Base-by-base conservation (phyloP, 2,797 vertebrate genomes). In the Spinus pinus region DNA sequence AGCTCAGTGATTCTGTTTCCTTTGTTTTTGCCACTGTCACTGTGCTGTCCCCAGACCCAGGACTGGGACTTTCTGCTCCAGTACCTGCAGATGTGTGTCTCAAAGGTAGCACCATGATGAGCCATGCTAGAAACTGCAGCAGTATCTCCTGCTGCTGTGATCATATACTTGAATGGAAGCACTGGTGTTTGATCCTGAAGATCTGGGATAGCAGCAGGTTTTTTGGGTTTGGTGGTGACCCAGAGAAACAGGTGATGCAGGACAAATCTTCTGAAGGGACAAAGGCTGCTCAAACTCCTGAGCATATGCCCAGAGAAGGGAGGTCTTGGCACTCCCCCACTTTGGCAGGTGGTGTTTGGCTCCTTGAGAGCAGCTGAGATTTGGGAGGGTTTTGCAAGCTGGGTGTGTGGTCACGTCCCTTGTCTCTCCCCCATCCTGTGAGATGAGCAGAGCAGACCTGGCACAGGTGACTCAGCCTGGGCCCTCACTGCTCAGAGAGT, bases 201-300 rank as follows among this genome's bases (percentile, higher is more conserved):
- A 39, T 50, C 64, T 22, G 13, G 70, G 31, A 35, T 31, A 41
- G 66, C 37, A 53, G 47, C 54, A 84, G 25, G 31, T 18, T 54
- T 61, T 49, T 6, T 5, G 41, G 81, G 53, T 37, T n/a, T 70
- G 49, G 18, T 72, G 60, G 69, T 64, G 72, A 86, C 41, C 51
- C 81, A 91, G 30, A 31, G 37, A 83, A 85, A 35, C 27, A 39
- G 46, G 81, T 60, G 67, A 44, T 42, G n/a, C 18, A 37, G 54
- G 22, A 27, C 51, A 57, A 71, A 62, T 56, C 50, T 92, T 57
- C 49, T 54, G 77, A 93, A 88, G 78, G 44, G 25, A 69, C n/a
- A 49, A 57, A 58, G 24, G 28, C 39, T 57, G 62, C 72, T 57
- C 49, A 47, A 72, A 42, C 31, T 37, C 60, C 19, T 11, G 49